Evolutionary conservation across 2,797 vertebrate genomes (phyloP).

Genomic region (Lacerta bilineata): DNA sequence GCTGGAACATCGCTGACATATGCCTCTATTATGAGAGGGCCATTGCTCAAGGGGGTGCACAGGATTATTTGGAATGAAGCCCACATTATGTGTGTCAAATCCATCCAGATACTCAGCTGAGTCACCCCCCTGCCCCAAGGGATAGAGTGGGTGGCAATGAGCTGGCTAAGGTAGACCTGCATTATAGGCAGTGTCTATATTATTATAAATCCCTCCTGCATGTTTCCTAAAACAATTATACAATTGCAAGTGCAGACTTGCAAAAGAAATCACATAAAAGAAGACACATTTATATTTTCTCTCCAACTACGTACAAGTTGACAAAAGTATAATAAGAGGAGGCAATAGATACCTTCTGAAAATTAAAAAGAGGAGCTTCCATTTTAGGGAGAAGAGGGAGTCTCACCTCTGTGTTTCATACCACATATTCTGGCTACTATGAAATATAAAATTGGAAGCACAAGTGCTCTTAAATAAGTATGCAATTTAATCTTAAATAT

Average conservation of each 20-base stretch:
- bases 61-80: neutral
- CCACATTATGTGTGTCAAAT: rapidly evolving
- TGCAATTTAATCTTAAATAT: neutral
- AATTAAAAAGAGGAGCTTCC: neutral
- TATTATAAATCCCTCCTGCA: neutral
- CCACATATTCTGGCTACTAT: neutral
- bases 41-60: rapidly evolving
- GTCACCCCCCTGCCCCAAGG: neutral
- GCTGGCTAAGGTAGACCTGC: neutral
- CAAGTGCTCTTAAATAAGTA: neutral
- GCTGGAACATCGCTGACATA: conserved; percentile 47
- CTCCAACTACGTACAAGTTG: too few relatives aligned
- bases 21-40: neutral
- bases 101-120: rapidly evolving
- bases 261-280: neutral
- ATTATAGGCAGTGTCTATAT: neutral
- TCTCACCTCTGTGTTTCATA: neutral
- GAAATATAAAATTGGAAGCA: neutral
- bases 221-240: neutral
- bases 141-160: neutral
- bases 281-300: neutral
- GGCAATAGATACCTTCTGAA: neutral
- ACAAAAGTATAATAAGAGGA: too few relatives aligned
- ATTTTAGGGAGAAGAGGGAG: neutral
- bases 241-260: neutral